Evolutionary conservation across 2,797 vertebrate genomes (phyloP).

Genomic region (Spinus pinus): DNA sequence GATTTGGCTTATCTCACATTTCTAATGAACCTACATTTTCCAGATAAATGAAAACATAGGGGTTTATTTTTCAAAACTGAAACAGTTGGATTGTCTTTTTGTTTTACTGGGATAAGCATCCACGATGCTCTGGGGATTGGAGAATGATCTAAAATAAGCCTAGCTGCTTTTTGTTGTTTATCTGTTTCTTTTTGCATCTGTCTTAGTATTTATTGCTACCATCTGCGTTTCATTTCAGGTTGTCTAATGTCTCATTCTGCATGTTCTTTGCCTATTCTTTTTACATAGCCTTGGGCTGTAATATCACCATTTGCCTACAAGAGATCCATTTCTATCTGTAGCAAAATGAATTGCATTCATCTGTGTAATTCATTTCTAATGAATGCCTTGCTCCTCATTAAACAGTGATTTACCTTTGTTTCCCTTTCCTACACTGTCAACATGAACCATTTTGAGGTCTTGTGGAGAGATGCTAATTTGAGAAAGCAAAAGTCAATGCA

Average conservation of each 20-base stretch:
- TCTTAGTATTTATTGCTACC: slow-evolving; percentile 61
- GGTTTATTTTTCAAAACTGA: slow-evolving; percentile 20
- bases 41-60: background rate
- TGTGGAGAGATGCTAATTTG: slow-evolving; percentile 58
- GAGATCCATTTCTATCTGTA: slow-evolving; percentile 62
- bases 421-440: slow-evolving; percentile 54
- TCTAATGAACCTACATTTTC: slow-evolving; percentile 5
- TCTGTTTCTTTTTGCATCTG: slow-evolving; percentile 56
- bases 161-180: slow-evolving; percentile 40
- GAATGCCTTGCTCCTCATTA: slow-evolving; percentile 67
- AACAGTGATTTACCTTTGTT: slow-evolving; percentile 71
- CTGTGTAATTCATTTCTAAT: slow-evolving; percentile 68
- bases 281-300: slow-evolving; percentile 55
- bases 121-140: slow-evolving; percentile 21
- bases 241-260: slow-evolving; percentile 45
- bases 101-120: slow-evolving; percentile 53
- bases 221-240: slow-evolving; percentile 62
- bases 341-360: slow-evolving; percentile 68
- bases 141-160: slow-evolving; percentile 55
- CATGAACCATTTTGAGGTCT: slow-evolving; percentile 39
- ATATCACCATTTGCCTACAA: slow-evolving; percentile 57
- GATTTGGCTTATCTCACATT: background rate
- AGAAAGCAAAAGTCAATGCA: slow-evolving; percentile 44
- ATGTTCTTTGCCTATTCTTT: slow-evolving; percentile 44
- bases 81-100: slow-evolving; percentile 46